A percentile compares a stretch with the other conserved stretches of the same genome.
Evolutionary conservation across 2,888 invertebrate genomes (phyloP).

Genomic region (Volucella bombylans): DNA sequence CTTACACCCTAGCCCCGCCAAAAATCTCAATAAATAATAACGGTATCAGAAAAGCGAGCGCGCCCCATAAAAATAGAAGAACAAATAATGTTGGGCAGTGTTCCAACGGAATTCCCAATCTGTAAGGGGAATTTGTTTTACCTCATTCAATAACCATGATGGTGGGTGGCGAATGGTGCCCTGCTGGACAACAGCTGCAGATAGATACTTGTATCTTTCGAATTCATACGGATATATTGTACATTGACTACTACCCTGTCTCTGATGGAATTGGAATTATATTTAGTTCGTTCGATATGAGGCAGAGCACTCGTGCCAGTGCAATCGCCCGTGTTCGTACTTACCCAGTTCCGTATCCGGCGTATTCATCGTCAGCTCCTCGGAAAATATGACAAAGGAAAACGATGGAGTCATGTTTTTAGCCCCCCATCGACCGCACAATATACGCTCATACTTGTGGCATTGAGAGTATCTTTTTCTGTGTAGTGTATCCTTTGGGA

Average conservation of each 20-base stretch:
- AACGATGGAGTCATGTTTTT: constrained; percentile 38
- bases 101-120: constrained; percentile 68
- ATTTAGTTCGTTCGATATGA: constrained; percentile 22
- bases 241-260: constrained; percentile 1
- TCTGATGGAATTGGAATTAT: constrained; percentile 55
- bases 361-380: constrained; percentile 45
- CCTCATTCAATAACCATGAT: constrained; percentile 67
- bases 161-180: constrained; percentile 10
- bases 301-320: too few relatives aligned
- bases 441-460: background rate
- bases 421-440: background rate
- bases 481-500: constrained; percentile 31
- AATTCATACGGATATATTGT: background rate
- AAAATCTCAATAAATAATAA: constrained; percentile 64
- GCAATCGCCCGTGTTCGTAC: constrained; percentile 14
- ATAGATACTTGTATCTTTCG: background rate
- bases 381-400: constrained; percentile 40
- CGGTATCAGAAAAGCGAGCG: constrained; percentile 55
- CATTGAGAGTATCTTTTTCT: background rate
- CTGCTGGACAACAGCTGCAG: background rate
- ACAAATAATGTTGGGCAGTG: constrained; percentile 52
- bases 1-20: background rate
- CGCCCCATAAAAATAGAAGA: constrained; percentile 15
- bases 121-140: constrained; percentile 50
- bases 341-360: constrained; percentile 66